phyloP scores from a whole-genome alignment of 2,888 invertebrate genomes.

The Netelia melanura region DNA sequence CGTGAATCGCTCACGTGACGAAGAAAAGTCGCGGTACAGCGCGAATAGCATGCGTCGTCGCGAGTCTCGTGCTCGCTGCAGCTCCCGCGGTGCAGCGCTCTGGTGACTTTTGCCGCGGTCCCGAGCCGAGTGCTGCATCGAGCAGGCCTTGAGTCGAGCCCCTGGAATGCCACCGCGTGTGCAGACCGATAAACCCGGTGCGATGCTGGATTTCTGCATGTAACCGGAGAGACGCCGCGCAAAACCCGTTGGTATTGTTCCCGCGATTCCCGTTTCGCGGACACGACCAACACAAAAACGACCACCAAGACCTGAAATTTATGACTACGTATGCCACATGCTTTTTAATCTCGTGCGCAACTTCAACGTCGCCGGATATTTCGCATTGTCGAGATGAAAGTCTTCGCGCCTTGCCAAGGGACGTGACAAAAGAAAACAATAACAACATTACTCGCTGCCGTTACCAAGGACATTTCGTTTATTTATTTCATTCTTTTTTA shows the following conservation, averaged over 20 bases:
- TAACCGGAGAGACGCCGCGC: neutral
- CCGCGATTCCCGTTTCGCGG: conserved; percentile 48
- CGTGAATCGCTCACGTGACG: conserved; percentile 68
- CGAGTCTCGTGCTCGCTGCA: conserved; percentile 59
- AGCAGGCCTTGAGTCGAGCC: conserved; percentile 79
- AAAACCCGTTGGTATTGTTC: conserved; percentile 48
- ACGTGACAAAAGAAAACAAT: neutral
- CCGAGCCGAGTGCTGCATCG: conserved; percentile 55
- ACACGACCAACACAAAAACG: conserved; percentile 17
- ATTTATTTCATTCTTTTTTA: too few relatives aligned
- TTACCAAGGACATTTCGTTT: too few relatives aligned
- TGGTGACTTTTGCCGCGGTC: conserved; percentile 61
- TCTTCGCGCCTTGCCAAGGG: neutral
- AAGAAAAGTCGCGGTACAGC: conserved; percentile 47
- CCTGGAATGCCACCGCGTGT: conserved; percentile 79
- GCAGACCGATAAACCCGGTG: conserved; percentile 67
- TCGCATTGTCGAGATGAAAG: conserved; percentile 32
- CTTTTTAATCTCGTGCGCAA: conserved; percentile 13
- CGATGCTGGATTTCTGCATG: conserved; percentile 18
- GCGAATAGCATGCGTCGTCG: conserved; percentile 54
- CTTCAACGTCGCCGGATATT: conserved; percentile 5
- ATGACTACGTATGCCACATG: conserved; percentile 21
- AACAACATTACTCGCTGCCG: too few relatives aligned
- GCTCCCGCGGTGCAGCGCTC: conserved; percentile 39
- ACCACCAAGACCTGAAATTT: conserved; percentile 40